Conservation (phyloP, 2,888 invertebrate species). For the Cheilosia scutellata region DNA sequence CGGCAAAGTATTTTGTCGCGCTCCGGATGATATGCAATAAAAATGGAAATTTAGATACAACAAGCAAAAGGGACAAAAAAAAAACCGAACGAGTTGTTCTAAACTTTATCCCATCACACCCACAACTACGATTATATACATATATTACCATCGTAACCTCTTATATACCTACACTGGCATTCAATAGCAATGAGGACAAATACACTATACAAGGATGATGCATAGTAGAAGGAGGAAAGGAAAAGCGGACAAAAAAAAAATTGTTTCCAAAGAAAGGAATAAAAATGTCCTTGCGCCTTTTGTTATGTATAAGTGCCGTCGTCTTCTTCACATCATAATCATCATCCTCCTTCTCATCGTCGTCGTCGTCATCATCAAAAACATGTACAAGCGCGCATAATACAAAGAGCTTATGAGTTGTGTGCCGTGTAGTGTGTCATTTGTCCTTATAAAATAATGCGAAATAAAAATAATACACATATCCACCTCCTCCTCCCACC, state of each 20-base stretch:
- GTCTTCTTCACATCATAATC: constrained; percentile 64
- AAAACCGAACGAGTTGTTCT: constrained; percentile 62
- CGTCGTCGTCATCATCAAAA: constrained; percentile 69
- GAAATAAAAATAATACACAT: constrained; percentile 75
- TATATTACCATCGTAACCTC: constrained; percentile 60
- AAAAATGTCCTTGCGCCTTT: constrained; percentile 76
- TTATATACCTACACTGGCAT: constrained; percentile 34
- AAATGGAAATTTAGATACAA: constrained; percentile 73
- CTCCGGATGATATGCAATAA: constrained; percentile 66
- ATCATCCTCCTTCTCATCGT: constrained; percentile 42
- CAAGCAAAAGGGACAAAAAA: neutral
- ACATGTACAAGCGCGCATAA: constrained; percentile 74
- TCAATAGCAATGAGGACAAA: constrained; percentile 70
- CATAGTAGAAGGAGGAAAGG: constrained; percentile 10
- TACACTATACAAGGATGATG: constrained; percentile 39
- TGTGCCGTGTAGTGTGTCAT: constrained; percentile 73
- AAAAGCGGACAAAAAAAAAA: constrained; percentile 41
- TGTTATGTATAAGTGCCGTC: constrained; percentile 75
- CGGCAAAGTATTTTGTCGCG: constrained; percentile 59
- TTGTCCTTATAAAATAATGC: constrained; percentile 76
- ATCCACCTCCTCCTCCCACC: constrained; percentile 10
- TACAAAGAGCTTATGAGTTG: constrained; percentile 75
- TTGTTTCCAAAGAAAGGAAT: constrained; percentile 61
- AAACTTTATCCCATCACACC: constrained; percentile 55
- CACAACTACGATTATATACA: neutral